Conservation (phyloP, 2,797 vertebrate genomes). For the Ibycter americanus region DNA sequence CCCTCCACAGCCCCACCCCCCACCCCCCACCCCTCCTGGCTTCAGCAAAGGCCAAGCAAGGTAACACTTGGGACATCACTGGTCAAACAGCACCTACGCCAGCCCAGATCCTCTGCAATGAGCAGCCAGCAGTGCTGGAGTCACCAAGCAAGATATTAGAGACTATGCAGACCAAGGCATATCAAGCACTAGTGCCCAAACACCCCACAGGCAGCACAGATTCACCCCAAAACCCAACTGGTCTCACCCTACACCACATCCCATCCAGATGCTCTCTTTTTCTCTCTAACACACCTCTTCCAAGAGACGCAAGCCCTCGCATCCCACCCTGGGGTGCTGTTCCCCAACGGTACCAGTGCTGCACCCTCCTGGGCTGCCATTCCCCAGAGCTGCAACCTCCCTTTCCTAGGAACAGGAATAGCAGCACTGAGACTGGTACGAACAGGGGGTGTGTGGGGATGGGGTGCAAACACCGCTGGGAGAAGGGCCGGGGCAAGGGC, state of each 20-base stretch:
- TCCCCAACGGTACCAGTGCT: neutral
- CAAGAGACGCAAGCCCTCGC: neutral
- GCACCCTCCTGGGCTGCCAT: neutral
- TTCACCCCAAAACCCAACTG: neutral
- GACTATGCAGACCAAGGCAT: neutral
- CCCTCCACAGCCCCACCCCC: neutral
- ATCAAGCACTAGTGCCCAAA: neutral
- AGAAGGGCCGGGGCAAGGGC: neutral
- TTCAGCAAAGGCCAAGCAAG: neutral
- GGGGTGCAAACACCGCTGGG: neutral
- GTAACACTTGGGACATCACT: neutral
- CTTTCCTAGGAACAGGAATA: neutral
- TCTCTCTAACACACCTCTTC: neutral
- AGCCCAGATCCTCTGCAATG: neutral
- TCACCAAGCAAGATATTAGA: neutral
- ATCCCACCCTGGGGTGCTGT: neutral
- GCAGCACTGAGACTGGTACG: neutral
- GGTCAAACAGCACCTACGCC: neutral
- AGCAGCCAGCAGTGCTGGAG: neutral
- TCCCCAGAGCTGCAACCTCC: neutral
- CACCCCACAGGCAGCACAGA: neutral
- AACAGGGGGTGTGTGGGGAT: accelerated
- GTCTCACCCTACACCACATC: neutral
- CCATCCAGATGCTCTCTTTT: neutral
- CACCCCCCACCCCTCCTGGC: neutral